A percentile compares a stretch with the other conserved stretches of the same genome.
Conservation (phyloP, 92 coral and sea anemone genomes). For the Zoanthus sansibaricus region DNA sequence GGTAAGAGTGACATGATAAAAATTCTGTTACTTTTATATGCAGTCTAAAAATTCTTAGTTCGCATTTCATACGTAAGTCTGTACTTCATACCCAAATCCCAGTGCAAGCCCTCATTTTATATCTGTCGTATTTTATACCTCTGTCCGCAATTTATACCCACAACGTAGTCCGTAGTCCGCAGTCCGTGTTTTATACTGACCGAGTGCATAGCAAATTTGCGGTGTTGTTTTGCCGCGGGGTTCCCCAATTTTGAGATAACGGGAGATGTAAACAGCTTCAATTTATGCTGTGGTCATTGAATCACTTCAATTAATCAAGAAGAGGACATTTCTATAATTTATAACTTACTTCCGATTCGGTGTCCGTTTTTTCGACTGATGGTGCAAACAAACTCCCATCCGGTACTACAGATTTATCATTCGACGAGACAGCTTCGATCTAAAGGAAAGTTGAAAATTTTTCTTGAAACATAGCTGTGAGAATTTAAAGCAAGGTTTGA, state of each 20-base stretch:
- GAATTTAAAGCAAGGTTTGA: not conserved
- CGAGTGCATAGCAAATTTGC: not conserved
- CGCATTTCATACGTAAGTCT: too few relatives aligned
- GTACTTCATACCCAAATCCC: too few relatives aligned
- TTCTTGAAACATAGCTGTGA: not conserved
- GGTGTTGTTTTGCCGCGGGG: slow-evolving; percentile 1
- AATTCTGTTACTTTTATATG: too few relatives aligned
- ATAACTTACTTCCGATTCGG: not conserved
- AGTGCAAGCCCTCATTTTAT: too few relatives aligned
- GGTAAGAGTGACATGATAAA: too few relatives aligned
- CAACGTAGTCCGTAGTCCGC: too few relatives aligned
- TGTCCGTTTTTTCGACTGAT: slow-evolving; percentile 1
- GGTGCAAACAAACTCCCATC: slow-evolving; percentile 9
- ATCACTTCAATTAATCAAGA: not conserved
- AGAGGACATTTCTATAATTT: not conserved
- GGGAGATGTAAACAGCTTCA: not conserved
- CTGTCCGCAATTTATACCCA: too few relatives aligned
- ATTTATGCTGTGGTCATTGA: not conserved
- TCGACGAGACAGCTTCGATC: slow-evolving; percentile 11
- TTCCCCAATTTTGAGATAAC: not conserved
- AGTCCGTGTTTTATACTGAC: too few relatives aligned
- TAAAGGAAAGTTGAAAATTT: slow-evolving; percentile 8
- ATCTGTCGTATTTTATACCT: too few relatives aligned
- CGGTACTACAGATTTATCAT: not conserved
- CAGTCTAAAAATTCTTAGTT: too few relatives aligned